phyloP scores from a whole-genome alignment of 2,888 invertebrate species.

The Capitulum mitella region DNA sequence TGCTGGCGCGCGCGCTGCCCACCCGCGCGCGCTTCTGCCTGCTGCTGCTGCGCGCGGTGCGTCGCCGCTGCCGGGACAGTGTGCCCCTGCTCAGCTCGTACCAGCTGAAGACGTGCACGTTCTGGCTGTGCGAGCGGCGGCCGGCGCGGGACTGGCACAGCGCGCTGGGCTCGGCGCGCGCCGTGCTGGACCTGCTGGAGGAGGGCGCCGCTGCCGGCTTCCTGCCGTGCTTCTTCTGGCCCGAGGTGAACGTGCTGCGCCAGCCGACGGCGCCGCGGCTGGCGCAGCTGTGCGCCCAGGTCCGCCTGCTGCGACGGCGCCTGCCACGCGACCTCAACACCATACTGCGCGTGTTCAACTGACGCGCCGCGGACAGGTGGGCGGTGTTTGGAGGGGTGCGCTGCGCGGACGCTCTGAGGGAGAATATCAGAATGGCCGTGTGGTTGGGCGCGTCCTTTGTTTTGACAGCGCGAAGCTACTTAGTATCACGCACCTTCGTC shows the following conservation, averaged over 20 bases:
- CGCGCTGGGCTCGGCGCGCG: neutral
- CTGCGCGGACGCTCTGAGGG: too few species aligned
- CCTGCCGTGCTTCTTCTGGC: neutral
- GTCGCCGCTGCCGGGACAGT: neutral
- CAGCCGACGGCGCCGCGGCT: constrained; percentile 27
- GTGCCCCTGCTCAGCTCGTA: neutral
- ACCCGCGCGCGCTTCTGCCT: neutral
- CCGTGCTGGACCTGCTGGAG: neutral
- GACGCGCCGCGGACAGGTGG: constrained; percentile 46
- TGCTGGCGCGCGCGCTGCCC: neutral
- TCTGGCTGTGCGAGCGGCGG: neutral
- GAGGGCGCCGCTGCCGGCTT: neutral
- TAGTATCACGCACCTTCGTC: too few species aligned
- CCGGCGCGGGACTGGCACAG: neutral
- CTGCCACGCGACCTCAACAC: neutral
- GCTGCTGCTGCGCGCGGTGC: neutral
- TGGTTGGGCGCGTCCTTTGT: too few species aligned
- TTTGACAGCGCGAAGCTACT: too few species aligned
- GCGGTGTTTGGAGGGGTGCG: too few species aligned
- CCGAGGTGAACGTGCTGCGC: constrained; percentile 25
- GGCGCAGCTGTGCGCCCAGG: constrained; percentile 38
- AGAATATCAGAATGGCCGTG: too few species aligned
- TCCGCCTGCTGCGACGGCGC: constrained; percentile 39
- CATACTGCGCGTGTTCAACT: neutral
- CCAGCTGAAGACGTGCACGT: neutral